Conservation (phyloP, 2,113 vertebrate species). For the Pelobates fuscus region DNA sequence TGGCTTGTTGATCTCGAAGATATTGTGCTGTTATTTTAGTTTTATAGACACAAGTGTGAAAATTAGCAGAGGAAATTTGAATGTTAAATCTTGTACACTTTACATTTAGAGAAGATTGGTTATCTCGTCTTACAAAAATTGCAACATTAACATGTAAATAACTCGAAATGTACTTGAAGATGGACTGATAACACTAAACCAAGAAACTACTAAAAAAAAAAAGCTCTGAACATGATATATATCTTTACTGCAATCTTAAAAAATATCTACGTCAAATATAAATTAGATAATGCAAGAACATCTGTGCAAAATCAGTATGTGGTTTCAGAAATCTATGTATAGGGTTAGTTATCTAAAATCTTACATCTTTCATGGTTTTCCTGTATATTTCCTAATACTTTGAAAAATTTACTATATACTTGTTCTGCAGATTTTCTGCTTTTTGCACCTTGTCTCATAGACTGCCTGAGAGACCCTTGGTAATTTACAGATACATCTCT, state of each 20-base stretch:
- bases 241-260: slow-evolving; percentile 17
- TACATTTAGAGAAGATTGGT: not conserved
- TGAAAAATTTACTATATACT: not conserved
- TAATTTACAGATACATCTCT: too few species aligned
- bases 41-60: too few species aligned
- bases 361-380: slow-evolving; percentile 13
- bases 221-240: not conserved
- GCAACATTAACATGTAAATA: slow-evolving; percentile 3
- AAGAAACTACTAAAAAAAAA: slow-evolving; percentile 3
- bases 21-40: too few species aligned
- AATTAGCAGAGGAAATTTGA: too few species aligned
- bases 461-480: too few species aligned
- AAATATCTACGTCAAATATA: slow-evolving; percentile 20
- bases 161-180: slow-evolving; percentile 31
- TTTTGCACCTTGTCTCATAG: too few species aligned
- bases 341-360: slow-evolving; percentile 26
- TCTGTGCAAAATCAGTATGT: slow-evolving; percentile 14
- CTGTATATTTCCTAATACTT: slow-evolving; percentile 13
- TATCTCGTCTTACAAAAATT: slow-evolving; percentile 6
- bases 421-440: too few species aligned
- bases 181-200: slow-evolving; percentile 8
- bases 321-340: slow-evolving; percentile 28
- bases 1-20: too few species aligned
- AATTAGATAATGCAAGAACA: slow-evolving; percentile 20
- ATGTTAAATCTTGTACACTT: not conserved